A percentile compares a stretch with the other conserved stretches of the same genome.
Conservation (phyloP, 2,113 vertebrate species). For the Nothobranchius kuhntae region DNA sequence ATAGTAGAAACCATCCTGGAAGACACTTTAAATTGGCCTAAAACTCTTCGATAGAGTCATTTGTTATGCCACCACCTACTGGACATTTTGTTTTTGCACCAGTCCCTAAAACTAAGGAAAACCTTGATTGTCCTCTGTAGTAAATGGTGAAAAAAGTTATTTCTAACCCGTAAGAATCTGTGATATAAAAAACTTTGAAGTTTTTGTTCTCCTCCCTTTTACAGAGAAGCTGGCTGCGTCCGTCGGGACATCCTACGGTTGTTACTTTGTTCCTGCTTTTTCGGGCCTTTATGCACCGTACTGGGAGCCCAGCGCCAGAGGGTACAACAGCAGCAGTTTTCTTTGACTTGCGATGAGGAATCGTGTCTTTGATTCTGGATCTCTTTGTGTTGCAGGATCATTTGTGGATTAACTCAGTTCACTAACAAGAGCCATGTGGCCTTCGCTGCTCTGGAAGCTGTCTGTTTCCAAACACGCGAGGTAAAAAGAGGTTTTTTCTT, state of each 20-base stretch:
- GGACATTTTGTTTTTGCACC: too few species aligned
- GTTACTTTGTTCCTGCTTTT: constrained; percentile 96
- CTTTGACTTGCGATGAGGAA: rapidly evolving
- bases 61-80: too few species aligned
- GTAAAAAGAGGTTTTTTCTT: constrained; percentile 32
- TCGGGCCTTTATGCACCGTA: constrained; percentile 95
- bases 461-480: constrained; percentile 95
- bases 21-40: too few species aligned
- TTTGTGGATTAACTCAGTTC: constrained; percentile 95
- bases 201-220: neutral
- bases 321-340: constrained; percentile 70
- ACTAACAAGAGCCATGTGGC: constrained; percentile 92
- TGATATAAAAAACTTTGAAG: neutral
- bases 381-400: constrained; percentile 81
- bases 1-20: too few species aligned
- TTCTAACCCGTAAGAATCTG: too few species aligned
- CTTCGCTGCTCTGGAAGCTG: constrained; percentile 92
- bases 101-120: too few species aligned
- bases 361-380: neutral
- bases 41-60: too few species aligned
- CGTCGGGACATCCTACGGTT: constrained; percentile 91
- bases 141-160: too few species aligned
- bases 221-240: constrained; percentile 90
- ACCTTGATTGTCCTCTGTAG: too few species aligned
- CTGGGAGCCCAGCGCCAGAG: constrained; percentile 94